Conservation (phyloP, 2,888 invertebrate genomes). For the Dynastes grantii region DNA sequence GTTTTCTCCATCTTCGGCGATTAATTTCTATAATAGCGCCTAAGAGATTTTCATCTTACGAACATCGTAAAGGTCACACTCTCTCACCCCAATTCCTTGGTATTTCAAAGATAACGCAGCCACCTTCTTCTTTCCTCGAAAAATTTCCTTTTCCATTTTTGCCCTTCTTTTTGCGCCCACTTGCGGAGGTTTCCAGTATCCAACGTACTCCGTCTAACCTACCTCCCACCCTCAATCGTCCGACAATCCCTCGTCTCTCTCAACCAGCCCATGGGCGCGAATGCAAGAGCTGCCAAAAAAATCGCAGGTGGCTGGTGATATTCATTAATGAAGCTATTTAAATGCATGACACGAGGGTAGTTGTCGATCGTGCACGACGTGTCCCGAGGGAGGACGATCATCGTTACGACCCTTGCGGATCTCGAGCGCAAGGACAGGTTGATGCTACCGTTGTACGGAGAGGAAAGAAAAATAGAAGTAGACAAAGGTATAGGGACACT, state of each 20-base stretch:
- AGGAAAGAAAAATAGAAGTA: background rate
- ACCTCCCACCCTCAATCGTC: background rate
- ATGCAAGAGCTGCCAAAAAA: conserved; percentile 55
- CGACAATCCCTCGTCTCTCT: background rate
- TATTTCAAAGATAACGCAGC: conserved; percentile 7
- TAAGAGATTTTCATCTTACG: background rate
- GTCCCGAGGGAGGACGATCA: conserved; percentile 61
- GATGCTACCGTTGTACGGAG: background rate
- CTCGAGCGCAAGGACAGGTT: background rate
- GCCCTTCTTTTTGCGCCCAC: background rate
- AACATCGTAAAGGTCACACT: conserved; percentile 21
- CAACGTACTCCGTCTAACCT: background rate
- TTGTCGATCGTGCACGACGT: conserved; percentile 63
- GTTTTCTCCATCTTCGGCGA: too few relatives aligned
- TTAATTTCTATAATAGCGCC: too few relatives aligned
- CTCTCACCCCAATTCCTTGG: background rate
- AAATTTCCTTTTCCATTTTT: background rate
- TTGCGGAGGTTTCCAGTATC: background rate
- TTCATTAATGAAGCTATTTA: conserved; percentile 72
- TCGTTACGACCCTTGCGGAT: conserved; percentile 24
- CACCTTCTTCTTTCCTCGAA: background rate
- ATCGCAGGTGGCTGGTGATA: conserved; percentile 68
- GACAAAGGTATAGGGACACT: background rate
- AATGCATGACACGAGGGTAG: conserved; percentile 71
- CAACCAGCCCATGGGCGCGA: background rate